Conservation (phyloP, 2,113 vertebrate species). For the Pseudopodoces humilis region DNA sequence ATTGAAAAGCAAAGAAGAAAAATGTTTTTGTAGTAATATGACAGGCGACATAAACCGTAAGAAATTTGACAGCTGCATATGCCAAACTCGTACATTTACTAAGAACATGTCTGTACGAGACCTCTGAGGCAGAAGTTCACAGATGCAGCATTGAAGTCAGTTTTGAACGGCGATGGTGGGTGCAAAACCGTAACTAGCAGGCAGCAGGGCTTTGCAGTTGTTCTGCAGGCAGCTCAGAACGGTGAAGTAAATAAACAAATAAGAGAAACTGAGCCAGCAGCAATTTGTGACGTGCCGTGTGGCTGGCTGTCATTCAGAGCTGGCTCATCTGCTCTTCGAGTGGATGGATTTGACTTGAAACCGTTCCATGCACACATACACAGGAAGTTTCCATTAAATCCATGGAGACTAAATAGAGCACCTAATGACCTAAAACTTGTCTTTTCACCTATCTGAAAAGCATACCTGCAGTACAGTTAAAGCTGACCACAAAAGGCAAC, state of each 20-base stretch:
- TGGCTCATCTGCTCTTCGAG: constrained; percentile 37
- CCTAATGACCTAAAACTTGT: background rate
- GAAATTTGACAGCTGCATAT: constrained; percentile 25
- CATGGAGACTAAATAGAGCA: background rate
- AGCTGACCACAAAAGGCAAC: background rate
- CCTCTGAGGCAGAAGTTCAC: constrained; percentile 30
- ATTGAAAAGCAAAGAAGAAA: background rate
- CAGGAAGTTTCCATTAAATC: constrained; percentile 32
- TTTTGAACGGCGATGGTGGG: background rate
- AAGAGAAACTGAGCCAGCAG: constrained; percentile 46
- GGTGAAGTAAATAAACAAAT: constrained; percentile 59
- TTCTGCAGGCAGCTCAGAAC: constrained; percentile 8
- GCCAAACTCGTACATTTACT: background rate
- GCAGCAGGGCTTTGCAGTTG: constrained; percentile 42
- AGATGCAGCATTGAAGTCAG: background rate
- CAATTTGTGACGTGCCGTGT: constrained; percentile 21
- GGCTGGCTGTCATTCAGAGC: constrained; percentile 51
- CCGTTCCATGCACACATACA: background rate
- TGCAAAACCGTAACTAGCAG: constrained; percentile 4
- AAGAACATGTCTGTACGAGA: background rate
- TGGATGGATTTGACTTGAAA: constrained; percentile 14
- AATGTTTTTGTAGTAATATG: background rate
- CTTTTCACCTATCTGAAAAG: background rate
- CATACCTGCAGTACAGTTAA: background rate
- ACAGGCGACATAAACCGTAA: constrained; percentile 34